Evolutionary conservation across 2,113 vertebrate species (phyloP), one percentile per base, ranked within the genome.

Genomic region (Phrynocephalus versicolor): DNA sequence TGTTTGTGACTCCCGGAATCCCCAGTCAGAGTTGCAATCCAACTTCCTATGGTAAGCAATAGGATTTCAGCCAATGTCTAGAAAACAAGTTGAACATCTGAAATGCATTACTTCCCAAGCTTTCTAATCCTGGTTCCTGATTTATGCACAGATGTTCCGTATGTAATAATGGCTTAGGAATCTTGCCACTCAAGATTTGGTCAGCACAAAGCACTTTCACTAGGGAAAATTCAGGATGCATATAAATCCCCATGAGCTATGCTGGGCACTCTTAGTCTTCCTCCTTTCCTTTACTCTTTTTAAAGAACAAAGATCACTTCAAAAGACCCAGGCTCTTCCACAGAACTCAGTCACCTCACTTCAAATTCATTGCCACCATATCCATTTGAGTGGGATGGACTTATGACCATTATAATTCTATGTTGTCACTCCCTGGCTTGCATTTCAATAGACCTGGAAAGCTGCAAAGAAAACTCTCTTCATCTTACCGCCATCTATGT

Each of bases 191-290:
- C 12, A 57, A 0, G 25, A 51, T 51, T 1, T 5, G 55, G 3
- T 27, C 70, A 69, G 27, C 27, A 83, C 85, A 51, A 7, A 0
- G 0, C 0, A 0, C 21, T n/a, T 13, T 75, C 1, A 72, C 39
- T 41, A 37, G 60, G 14, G 3, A n/a, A 21, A 45, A 79, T 79
- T 33, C 14, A 35, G 39, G 35, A 33, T 27, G 4, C 3, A 25
- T 23, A 55, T 78, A 35, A 60, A 60, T 33, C 21, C 1, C 12
- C 8, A 33, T 60, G 12, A 15, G 39, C 30, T 41, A 27, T 13
- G 6, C 45, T 7, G 16, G 64, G 12, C 6, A 7, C 35, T 69
- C 33, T 9, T 57, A n/a, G n/a, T 5, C 45, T 51, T 51, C 45
- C 45, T 51, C 45, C 45, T 51, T 51, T 35, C n/a, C 37, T 21